Percentiles rank a stretch among this genome's conserved stretches.
phyloP scores from a whole-genome alignment of 2,797 vertebrate species.

The Furcifer pardalis region DNA sequence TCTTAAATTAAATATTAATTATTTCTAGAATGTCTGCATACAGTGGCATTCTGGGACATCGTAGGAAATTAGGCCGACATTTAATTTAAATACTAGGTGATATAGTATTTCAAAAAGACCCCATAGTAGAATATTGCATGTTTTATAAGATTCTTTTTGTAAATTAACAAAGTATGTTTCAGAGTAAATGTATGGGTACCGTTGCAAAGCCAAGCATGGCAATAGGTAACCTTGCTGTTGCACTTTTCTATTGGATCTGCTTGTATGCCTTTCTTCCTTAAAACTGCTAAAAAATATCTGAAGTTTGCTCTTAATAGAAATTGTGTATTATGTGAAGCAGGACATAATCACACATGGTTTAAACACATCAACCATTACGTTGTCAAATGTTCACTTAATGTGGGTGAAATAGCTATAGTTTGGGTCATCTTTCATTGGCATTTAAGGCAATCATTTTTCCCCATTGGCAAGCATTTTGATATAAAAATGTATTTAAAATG shows the following conservation, averaged over 20 bases:
- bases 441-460: background rate
- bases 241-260: background rate
- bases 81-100: background rate
- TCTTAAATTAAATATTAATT: too few relatives aligned
- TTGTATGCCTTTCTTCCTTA: background rate
- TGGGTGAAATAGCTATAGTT: background rate
- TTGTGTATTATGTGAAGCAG: background rate
- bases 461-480: slow-evolving; percentile 24
- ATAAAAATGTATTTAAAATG: slow-evolving; percentile 2
- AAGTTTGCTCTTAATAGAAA: background rate
- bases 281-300: background rate
- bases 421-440: background rate
- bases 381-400: background rate
- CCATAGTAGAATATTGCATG: background rate
- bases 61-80: background rate
- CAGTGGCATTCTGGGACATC: background rate
- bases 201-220: background rate
- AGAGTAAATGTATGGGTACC: background rate
- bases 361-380: background rate
- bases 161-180: background rate
- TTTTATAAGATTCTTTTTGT: background rate
- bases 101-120: background rate
- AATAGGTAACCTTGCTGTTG: background rate
- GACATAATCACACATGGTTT: background rate
- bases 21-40: background rate